Base-by-base conservation (phyloP, 2,797 vertebrate species). In the Alcedo quadribrachys region DNA sequence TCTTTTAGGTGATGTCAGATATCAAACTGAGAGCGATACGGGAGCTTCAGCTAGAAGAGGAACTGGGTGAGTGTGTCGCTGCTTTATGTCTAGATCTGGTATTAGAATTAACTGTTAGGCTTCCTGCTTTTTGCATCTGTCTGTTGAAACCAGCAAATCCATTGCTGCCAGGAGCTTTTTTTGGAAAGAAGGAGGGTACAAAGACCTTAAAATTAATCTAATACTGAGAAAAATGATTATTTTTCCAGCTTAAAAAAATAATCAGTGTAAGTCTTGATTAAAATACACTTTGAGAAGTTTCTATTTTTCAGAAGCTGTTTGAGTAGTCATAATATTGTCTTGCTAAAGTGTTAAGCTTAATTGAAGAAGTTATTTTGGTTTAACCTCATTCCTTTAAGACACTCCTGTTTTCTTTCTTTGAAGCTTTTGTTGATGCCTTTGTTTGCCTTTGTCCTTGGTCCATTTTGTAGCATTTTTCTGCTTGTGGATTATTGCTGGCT, bases 21-120 rank as follows among this genome's bases (percentile, higher is more conserved):
- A 98, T 99, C 94, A 99, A 98, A 92, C 98, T 97, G 96, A 98
- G 98, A 89, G 98, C 99, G 13, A 96, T 98, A 70, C 96, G 97
- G 77, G 98, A 98, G 93, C 97, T 99, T 94, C 97, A 98, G 87
- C 94, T 98, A 48, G 91, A 96, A 32, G 90, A 97, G 45, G 95
- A 97, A 33, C 87, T 97, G 74, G 98, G 98, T 98, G 80, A 96
- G 90, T 33, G 32, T 84, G 69, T 51, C 43, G 13, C 19, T 68
- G 37, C 54, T 83, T 67, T 73, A 20, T 22, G 53, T 67, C 35
- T 30, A 51, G 37, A 1, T 19, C 32, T 66, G 25, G 1, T 14
- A 22, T n/a, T 60, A 20, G 8, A 30, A 4, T 62, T 84, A 37
- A 12, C 21, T 78, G 58, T 5, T 8, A 63, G 28, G 10, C 87